These are phyloP conservation scores for Tamandua tetradactyla DNA, from an alignment of 2,797 vertebrate species.

Conservation along the genomic window DNA sequence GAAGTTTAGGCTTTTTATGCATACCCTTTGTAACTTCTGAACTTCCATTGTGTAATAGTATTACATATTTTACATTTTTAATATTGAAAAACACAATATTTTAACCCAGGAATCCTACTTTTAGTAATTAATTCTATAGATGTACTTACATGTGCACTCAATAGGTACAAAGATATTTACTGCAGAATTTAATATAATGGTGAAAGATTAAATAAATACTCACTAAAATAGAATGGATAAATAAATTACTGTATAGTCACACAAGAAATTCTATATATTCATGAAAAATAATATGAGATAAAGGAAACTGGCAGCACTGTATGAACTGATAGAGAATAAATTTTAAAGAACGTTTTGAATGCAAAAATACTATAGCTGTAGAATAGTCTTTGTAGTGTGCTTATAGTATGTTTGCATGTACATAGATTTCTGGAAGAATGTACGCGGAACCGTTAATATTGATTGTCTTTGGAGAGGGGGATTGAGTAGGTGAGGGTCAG, in stretches of 20 bases:
- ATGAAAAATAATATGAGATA: background rate
- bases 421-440: conserved; percentile 10
- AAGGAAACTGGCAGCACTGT: background rate
- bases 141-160: background rate
- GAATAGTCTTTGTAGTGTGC: background rate
- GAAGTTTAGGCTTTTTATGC: background rate
- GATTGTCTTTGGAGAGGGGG: background rate
- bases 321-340: background rate
- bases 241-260: background rate
- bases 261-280: background rate
- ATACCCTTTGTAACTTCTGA: background rate
- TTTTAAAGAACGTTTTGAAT: background rate
- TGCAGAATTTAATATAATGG: background rate
- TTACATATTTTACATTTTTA: conserved; percentile 4
- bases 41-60: background rate
- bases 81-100: conserved; percentile 14
- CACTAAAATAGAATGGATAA: background rate
- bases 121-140: conserved; percentile 19
- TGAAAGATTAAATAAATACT: background rate
- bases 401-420: background rate
- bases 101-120: conserved; percentile 23
- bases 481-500: background rate
- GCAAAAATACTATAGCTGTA: background rate
- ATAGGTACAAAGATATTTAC: background rate
- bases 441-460: background rate